Evolutionary conservation across 2,797 vertebrate genomes (phyloP), one percentile per base, ranked within the genome.

Genomic region (Denticeps clupeoides): DNA sequence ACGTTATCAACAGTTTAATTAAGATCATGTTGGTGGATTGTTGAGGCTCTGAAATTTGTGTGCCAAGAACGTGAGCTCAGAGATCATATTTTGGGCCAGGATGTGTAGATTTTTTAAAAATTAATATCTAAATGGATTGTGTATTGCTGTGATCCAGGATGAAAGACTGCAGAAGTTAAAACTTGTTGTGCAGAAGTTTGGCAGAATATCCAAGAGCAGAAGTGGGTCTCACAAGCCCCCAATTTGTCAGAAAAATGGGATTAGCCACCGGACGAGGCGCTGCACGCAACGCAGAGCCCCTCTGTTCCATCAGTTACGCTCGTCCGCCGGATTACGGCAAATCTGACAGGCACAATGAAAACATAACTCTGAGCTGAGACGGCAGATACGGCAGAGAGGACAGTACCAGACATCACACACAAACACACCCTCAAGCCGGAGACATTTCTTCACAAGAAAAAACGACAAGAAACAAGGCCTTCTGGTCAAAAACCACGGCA

Each of bases 271-370:
- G 45, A 33, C 35, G 43, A 24, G 15, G n/a, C 3, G 35, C 55
- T 57, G 45, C 45, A 47, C 13, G 49, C 52, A 56, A 47, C 52
- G 49, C 37, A 13, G 44, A 50, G 15, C n/a, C 45, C 58, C 50
- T 38, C 64, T 52, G 58, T 61, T 63, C 58, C 55, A 67, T 49
- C 44, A 28, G 55, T 56, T 51, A 60, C 48, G 53, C 59, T 67
- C 58, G 64, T 59, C 49, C 54, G 10, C 43, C 18, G 62, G 74
- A 72, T 77, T 77, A 74, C 46, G 48, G 44, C 53, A 59, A 63
- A 59, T 68, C 62, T 70, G 74, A 77, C 74, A 69, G 60, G 64
- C 60, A 23, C 47, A 51, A 51, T 62, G 53, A 64, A 65, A 68
- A 68, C 64, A 59, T 58, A 61, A 58, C 62, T 21, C 40, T 7